Evolutionary conservation across 2,797 vertebrate species (phyloP).

Genomic region (Lutjanus argentimaculatus): DNA sequence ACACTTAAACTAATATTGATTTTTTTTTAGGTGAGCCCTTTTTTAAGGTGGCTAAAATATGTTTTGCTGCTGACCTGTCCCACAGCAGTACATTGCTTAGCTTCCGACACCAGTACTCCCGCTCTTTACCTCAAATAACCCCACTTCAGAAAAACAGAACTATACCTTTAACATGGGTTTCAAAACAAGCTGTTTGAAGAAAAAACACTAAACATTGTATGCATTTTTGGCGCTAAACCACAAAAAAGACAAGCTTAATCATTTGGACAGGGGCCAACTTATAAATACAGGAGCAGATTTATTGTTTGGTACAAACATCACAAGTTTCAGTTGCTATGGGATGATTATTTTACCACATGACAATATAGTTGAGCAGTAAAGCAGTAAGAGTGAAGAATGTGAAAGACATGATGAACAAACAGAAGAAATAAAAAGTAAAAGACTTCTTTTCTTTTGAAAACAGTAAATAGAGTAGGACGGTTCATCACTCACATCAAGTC

Average conservation of each 20-base stretch:
- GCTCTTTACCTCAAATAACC: too few species aligned
- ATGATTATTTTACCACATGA: not conserved
- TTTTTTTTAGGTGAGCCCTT: too few species aligned
- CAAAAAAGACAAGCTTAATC: not conserved
- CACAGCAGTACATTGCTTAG: too few species aligned
- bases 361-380: not conserved
- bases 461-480: too few species aligned
- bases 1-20: too few species aligned
- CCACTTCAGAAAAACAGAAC: too few species aligned
- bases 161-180: not conserved
- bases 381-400: not conserved
- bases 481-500: slow-evolving; percentile 83
- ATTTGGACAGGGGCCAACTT: rapidly evolving
- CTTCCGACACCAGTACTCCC: too few species aligned
- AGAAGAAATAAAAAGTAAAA: not conserved
- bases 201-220: not conserved
- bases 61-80: too few species aligned
- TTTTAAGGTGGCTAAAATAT: too few species aligned
- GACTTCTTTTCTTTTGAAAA: not conserved
- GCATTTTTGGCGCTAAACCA: not conserved
- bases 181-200: not conserved
- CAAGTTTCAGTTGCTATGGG: not conserved
- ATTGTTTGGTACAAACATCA: not conserved
- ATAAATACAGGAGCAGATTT: not conserved
- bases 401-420: not conserved